These are phyloP conservation scores for Listronotus oregonensis DNA, from an alignment of 1,140 invertebrate genomes.

Conservation along the genomic window DNA sequence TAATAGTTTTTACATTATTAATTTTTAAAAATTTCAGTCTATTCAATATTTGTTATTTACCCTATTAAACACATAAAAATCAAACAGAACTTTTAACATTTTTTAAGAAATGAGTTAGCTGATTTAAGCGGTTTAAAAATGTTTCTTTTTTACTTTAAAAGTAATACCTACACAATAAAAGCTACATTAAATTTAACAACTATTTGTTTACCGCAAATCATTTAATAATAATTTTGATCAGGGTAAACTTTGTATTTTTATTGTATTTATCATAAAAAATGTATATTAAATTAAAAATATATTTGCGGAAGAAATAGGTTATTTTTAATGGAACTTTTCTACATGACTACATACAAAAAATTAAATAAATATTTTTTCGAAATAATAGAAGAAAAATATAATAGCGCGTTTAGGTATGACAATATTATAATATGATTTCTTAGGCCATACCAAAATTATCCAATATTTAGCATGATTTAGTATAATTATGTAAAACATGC, in stretches of 20 bases:
- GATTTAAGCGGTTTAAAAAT: too few relatives aligned
- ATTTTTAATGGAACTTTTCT: too few relatives aligned
- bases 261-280: constrained; percentile 33
- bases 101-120: too few relatives aligned
- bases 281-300: constrained; percentile 31
- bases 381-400: constrained; percentile 6
- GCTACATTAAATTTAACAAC: constrained; percentile 23
- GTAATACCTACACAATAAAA: constrained; percentile 10
- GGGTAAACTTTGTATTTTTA: constrained; percentile 50
- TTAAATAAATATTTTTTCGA: neutral
- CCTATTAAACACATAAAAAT: too few relatives aligned
- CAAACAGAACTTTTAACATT: too few relatives aligned
- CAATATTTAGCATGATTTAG: constrained; percentile 15
- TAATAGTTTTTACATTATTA: too few relatives aligned
- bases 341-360: too few relatives aligned
- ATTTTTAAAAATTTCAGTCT: too few relatives aligned
- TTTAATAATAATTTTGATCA: constrained; percentile 54
- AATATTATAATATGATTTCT: constrained; percentile 10
- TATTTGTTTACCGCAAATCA: constrained; percentile 24
- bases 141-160: neutral
- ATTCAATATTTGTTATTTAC: too few relatives aligned
- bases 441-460: neutral
- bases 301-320: too few relatives aligned
- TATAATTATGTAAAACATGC: neutral
- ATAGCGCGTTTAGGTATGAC: constrained; percentile 8